Percentiles rank a stretch among this genome's conserved stretches.
These are phyloP conservation scores for Poecilia gillii DNA, from an alignment of 2,797 vertebrate species.

Conservation along the genomic window DNA sequence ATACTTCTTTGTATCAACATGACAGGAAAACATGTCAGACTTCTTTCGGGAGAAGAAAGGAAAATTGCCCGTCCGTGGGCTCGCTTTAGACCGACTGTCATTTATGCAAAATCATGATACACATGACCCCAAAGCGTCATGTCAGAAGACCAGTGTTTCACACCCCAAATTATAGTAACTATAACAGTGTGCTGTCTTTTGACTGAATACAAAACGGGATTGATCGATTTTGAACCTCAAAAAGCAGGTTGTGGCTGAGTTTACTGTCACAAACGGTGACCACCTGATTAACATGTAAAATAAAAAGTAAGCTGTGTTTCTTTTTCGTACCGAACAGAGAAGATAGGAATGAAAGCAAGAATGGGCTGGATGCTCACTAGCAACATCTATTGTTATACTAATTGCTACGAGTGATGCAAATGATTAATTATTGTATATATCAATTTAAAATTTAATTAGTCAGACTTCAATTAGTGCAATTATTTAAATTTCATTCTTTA, in stretches of 20 bases:
- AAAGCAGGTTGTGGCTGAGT: conserved; percentile 9
- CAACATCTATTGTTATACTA: conserved; percentile 17
- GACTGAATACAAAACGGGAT: conserved; percentile 25
- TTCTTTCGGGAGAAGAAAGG: conserved; percentile 60
- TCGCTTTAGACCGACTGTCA: conserved; percentile 54
- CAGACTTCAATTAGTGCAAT: conserved; percentile 22
- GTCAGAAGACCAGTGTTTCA: conserved; percentile 12
- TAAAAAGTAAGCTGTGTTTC: neutral
- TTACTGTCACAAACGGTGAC: conserved; percentile 34
- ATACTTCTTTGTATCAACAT: conserved; percentile 51
- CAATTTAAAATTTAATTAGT: conserved; percentile 23
- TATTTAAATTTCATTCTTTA: conserved; percentile 18
- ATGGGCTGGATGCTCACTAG: neutral
- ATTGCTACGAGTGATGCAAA: neutral
- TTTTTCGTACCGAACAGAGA: conserved; percentile 16
- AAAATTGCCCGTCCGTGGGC: conserved; percentile 52
- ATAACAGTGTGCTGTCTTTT: conserved; percentile 8
- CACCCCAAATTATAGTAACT: neutral
- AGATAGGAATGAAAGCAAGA: neutral
- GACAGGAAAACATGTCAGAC: conserved; percentile 57
- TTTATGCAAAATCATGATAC: conserved; percentile 33
- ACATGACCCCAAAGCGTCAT: conserved; percentile 1
- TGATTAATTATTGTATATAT: neutral
- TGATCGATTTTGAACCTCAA: conserved; percentile 19
- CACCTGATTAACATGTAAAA: conserved; percentile 26